phyloP scores from a whole-genome alignment of 1,140 invertebrate species.

The Habropoda laboriosa region DNA sequence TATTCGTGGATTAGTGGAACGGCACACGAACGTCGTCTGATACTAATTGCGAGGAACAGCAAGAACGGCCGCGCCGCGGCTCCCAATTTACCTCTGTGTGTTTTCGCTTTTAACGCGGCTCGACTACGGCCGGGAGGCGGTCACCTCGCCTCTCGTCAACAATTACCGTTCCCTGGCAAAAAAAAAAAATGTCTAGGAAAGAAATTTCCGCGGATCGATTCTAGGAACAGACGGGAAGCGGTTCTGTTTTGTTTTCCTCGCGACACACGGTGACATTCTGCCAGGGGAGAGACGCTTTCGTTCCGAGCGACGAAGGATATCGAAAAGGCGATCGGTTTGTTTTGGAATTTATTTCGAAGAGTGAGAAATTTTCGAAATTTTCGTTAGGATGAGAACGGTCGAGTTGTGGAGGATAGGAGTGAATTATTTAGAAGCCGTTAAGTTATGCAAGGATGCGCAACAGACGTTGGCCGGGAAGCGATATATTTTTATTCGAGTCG shows the following conservation, averaged over 20 bases:
- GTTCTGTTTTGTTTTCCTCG: background rate
- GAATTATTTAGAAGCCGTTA: background rate
- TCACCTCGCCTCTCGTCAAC: conserved; percentile 30
- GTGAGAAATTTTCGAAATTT: too few species aligned
- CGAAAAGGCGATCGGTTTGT: too few species aligned
- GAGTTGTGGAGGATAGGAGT: background rate
- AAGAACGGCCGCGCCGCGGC: conserved; percentile 43
- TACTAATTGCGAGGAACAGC: conserved; percentile 60
- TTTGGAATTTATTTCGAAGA: too few species aligned
- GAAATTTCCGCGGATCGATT: background rate
- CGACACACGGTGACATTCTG: too few species aligned
- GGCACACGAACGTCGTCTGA: conserved; percentile 52
- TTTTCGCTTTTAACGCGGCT: conserved; percentile 46
- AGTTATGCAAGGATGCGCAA: background rate
- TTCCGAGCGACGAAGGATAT: too few species aligned
- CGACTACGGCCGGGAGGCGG: background rate
- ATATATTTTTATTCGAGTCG: conserved; percentile 29
- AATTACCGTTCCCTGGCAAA: conserved; percentile 30
- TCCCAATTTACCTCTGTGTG: conserved; percentile 53
- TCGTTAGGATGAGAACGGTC: too few species aligned
- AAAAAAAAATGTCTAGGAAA: background rate
- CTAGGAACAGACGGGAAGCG: too few species aligned
- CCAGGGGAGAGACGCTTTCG: too few species aligned
- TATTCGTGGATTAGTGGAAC: conserved; percentile 59
- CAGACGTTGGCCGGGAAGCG: background rate